Evolutionary conservation across 1,140 invertebrate species (phyloP), one percentile per base, ranked within the genome.

Genomic region (Oncopodura yosiiana): DNA sequence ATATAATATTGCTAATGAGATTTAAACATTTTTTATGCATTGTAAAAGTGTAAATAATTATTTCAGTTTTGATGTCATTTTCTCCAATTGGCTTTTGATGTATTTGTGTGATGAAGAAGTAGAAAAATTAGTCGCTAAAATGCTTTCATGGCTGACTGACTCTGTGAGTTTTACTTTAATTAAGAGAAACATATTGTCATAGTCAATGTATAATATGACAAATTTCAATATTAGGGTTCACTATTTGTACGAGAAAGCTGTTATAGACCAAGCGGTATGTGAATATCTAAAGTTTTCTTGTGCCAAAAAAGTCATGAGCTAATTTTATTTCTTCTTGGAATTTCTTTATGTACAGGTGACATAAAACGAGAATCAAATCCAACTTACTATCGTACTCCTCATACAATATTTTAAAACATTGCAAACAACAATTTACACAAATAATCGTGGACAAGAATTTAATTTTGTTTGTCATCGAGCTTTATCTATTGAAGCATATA

Each of bases 21-120:
- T 24, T 48, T 50, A 42, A 41, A 48, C 45, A 46, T 21, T 37
- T 27, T 24, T 43, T 27, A n/a, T n/a, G n/a, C n/a, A 45, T 45
- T 11, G 11, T 19, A 8, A 8, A 41, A 41, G 8, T 9, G 6
- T 9, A 41, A 16, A 16, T 3, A 39, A 29, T 54, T 43, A 38
- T 49, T 53, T 6, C 39, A 59, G 56, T 12, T 70, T 61, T 46
- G 76, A 80, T 59, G 50, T 79, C 18, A 70, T 80, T 3, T 80
- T 80, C 66, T 76, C 75, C 59, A 80, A 80, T 63, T 80, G 78
- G 78, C 67, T 80, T 16, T 69, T 80, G 41, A 80, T 80, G 78
- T 80, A 80, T 61, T 58, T 80, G 29, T 65, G 66, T 32, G 75
- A 79, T 57, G 64, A 67, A 3, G 78, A 80, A 60, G 70, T 75